Evolutionary conservation across 2,113 vertebrate genomes (phyloP), one percentile per base, ranked within the genome.

Genomic region (Ictidomys tridecemlineatus): DNA sequence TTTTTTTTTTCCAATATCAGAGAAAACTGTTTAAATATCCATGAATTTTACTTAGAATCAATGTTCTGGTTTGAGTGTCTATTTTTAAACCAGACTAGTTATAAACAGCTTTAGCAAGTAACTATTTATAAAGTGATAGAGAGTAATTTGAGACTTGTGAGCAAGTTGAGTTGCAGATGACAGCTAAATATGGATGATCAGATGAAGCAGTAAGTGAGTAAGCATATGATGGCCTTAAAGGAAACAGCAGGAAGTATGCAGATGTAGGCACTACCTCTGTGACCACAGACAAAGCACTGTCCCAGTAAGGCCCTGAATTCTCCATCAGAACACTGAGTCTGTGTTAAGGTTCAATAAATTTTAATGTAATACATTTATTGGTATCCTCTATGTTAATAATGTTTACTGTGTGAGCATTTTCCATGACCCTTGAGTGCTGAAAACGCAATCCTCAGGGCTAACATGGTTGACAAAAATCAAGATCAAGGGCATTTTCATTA

Each of bases 61-160:
- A n/a, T 86, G 9, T 30, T 45, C 14, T 14, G 13, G 17, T 2
- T 69, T 95, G 63, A 92, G 0, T 80, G 34, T 67, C 45, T 91
- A n/a, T 72, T 93, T 92, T 85, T 93, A 92, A 97, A 93, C 48
- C 8, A 53, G n/a, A 77, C 8, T 9, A 42, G 28, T 37, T 89
- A 77, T 37, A 58, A 91, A 90, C 85, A 12, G 4, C 91, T 88
- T 89, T 39, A 70, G 8, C 16, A 85, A 58, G n/a, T 56, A 85
- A 77, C 37, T 87, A 73, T 84, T 89, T 93, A 67, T 48, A 78
- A 87, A 24, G 24, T 42, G 8, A 10, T 30, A 58, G 10, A 58
- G 56, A 65, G 24, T 51, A 42, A 77, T 80, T 11, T 76, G 67
- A 96, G 28, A 87, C 63, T 85, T 84, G 48, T 72, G 82, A 89